phyloP scores from a whole-genome alignment of 2,113 vertebrate species.

The Panthera uncia region DNA sequence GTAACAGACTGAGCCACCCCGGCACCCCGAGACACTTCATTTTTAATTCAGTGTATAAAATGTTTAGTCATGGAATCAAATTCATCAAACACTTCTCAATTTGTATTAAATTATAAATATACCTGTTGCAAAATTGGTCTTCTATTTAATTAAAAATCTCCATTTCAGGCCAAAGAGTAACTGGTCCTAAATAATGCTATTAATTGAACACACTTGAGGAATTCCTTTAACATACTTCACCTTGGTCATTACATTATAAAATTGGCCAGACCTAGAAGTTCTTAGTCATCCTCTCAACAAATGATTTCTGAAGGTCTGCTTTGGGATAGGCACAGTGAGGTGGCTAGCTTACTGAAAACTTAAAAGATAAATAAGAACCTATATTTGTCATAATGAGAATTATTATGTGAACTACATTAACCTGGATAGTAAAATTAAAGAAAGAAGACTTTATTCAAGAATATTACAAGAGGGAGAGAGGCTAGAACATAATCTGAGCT shows the following conservation, averaged over 20 bases:
- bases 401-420: neutral
- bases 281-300: neutral
- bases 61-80: neutral
- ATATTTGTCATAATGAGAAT: neutral
- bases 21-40: neutral
- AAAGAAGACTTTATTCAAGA: neutral
- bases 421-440: neutral
- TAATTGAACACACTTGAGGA: neutral
- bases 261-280: neutral
- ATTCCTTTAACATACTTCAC: neutral
- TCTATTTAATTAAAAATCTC: neutral
- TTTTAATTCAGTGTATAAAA: neutral
- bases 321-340: neutral
- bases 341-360: neutral
- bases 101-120: neutral
- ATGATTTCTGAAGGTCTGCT: neutral
- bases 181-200: neutral
- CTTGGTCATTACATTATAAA: neutral
- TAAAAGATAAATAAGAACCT: neutral
- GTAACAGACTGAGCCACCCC: no score
- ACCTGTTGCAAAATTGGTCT: neutral
- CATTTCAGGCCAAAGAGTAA: neutral
- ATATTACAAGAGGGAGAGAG: neutral
- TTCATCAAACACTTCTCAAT: neutral
- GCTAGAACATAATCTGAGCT: neutral